A percentile compares a stretch with the other conserved stretches of the same genome.
Conservation (phyloP, 2,888 invertebrate genomes). For the Drosophila fungiperda region DNA sequence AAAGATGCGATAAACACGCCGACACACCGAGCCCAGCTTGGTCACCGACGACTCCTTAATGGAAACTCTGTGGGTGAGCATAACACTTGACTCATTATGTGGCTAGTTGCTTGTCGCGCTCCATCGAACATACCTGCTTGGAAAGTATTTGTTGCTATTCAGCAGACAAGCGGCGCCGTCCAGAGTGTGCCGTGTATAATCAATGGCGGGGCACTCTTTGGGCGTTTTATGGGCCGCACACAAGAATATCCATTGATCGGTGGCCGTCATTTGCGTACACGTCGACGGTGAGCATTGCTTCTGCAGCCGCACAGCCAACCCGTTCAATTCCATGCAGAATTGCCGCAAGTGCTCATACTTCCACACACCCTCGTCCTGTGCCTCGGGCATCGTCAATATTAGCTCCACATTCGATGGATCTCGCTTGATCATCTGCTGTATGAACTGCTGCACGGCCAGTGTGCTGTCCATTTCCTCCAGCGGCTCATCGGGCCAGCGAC, state of each 20-base stretch:
- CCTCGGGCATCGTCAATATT: conserved; percentile 97
- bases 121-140: conserved; percentile 91
- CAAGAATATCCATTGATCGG: conserved; percentile 99
- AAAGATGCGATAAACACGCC: conserved; percentile 99
- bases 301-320: conserved; percentile 98
- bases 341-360: conserved; percentile 99
- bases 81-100: conserved; percentile 53
- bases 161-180: conserved; percentile 99
- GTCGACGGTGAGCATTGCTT: conserved; percentile 98
- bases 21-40: conserved; percentile 98
- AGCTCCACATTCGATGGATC: conserved; percentile 97
- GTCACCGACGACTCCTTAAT: conserved; percentile 99
- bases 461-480: conserved; percentile 99
- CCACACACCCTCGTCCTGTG: conserved; percentile 99
- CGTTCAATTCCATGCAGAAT: conserved; percentile 99
- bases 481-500: conserved; percentile 98
- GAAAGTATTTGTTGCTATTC: conserved; percentile 99
- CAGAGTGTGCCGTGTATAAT: conserved; percentile 98
- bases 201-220: conserved; percentile 99
- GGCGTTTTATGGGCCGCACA: conserved; percentile 99
- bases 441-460: conserved; percentile 98
- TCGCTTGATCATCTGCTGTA: conserved; percentile 97
- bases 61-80: conserved; percentile 91
- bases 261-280: conserved; percentile 99
- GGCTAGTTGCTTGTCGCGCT: conserved; percentile 21